Conservation (phyloP, 2,113 vertebrate species). For the Scartelaos histophorus region DNA sequence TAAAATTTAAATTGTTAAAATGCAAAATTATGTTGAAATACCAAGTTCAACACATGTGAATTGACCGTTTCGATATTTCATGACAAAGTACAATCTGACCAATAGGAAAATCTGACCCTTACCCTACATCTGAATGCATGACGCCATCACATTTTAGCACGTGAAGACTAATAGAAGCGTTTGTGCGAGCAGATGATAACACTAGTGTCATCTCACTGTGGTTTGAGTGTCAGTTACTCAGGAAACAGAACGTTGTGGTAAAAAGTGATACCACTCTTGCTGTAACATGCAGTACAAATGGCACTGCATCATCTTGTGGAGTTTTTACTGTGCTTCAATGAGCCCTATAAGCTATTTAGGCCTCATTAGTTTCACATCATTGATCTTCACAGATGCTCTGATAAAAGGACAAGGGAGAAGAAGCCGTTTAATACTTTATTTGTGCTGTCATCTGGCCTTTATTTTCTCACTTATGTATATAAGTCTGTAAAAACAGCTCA, state of each 20-base stretch:
- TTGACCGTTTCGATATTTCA: too few species aligned
- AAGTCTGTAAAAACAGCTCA: not conserved
- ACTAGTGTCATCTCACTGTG: constrained; percentile 26
- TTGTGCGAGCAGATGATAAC: constrained; percentile 36
- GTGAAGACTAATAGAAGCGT: not conserved
- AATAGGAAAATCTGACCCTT: too few species aligned
- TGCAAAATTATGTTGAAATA: too few species aligned
- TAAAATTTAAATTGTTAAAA: too few species aligned
- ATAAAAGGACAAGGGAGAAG: not conserved
- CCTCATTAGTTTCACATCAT: constrained; percentile 2
- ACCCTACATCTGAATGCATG: too few species aligned
- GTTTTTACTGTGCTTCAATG: not conserved
- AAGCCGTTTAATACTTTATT: not conserved
- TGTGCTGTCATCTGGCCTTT: not conserved
- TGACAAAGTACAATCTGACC: too few species aligned
- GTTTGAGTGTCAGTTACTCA: constrained; percentile 25
- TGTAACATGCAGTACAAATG: constrained; percentile 21
- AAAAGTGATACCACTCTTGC: constrained; percentile 29
- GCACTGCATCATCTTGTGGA: constrained; percentile 1
- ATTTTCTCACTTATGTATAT: not conserved
- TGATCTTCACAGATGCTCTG: not conserved
- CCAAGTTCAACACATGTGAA: too few species aligned
- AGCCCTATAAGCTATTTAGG: not conserved
- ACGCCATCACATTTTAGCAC: too few species aligned
- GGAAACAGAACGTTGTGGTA: constrained; percentile 53